These are phyloP conservation scores for Gnathonemus longibarbis DNA, from an alignment of 2,113 vertebrate species.

Conservation along the genomic window DNA sequence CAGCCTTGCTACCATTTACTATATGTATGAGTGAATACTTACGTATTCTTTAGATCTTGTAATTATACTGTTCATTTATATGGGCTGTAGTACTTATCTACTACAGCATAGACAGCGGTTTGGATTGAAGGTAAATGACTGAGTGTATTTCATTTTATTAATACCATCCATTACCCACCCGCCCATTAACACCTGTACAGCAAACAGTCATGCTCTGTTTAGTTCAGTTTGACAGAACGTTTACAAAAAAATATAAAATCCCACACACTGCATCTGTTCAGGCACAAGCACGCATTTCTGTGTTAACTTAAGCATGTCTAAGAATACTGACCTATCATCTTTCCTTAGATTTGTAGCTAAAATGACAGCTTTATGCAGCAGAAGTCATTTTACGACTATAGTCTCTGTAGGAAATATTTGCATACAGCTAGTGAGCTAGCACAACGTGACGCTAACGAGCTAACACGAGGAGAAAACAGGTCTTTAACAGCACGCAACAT, in stretches of 20 bases:
- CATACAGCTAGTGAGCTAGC: neutral
- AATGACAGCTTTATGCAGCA: neutral
- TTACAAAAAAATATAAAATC: neutral
- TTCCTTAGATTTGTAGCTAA: neutral
- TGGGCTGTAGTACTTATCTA: neutral
- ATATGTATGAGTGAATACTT: neutral
- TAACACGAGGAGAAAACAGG: neutral
- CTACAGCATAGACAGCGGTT: neutral
- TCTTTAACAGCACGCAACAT: neutral
- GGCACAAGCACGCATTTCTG: neutral
- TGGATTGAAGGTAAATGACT: neutral
- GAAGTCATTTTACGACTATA: neutral
- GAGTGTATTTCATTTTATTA: neutral
- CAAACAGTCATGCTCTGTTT: neutral
- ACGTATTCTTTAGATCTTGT: neutral
- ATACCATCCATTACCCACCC: neutral
- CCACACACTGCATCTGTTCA: neutral
- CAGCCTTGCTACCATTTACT: neutral
- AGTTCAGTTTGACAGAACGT: neutral
- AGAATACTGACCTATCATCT: neutral
- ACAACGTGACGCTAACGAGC: neutral
- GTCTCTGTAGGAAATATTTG: neutral
- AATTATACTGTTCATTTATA: neutral
- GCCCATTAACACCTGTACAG: neutral
- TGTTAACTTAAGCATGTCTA: neutral